Base-by-base conservation (phyloP, 2,113 vertebrate genomes). In the Campylomormyrus numenius region DNA sequence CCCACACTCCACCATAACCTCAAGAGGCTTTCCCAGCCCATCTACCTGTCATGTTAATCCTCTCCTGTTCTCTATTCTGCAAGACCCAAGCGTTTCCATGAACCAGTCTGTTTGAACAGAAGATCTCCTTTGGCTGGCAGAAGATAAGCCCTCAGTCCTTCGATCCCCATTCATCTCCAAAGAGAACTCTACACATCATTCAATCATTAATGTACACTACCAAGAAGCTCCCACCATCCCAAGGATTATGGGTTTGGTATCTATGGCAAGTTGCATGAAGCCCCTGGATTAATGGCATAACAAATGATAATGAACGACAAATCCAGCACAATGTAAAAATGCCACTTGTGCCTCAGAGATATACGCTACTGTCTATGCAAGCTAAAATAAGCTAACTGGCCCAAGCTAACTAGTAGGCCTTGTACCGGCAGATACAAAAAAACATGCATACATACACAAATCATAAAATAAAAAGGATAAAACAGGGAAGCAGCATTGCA, bases 81-180 rank as follows among this genome's bases (percentile, higher is more conserved):
- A n/a, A 24, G 53, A 58, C 56, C n/a, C 48, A 87, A 87, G 7
- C 3, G 53, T 24, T 62, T 62, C 50, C 87, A 35, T 15, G 53
- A 53, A 39, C 87, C 56, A 56, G 87, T 88, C 56, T 39, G 83
- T 42, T 62, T 58, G 50, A 88, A 39, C 56, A 88, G 7, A 88
- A 45, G 9, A 45, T 45, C 87, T 88, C 21, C 52, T n/a, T 88
- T 24, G 56, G 53, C 87, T 58, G 87, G 31, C 42, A 45, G 49
- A 45, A 39, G 35, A 42, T 62, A 88, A 88, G 87, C 56, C 53
- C 39, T 35, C 35, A 58, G 27, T 88, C 27, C 87, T 46, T 66
- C 56, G 31, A 46, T 86, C 77, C 56, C 86, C 86, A 90, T 89
- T 48, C 6, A 80, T 91, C 77, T 88, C 39, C 58, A 56, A 74